Conservation (phyloP, 2,888 invertebrate genomes). For the Dolomedes plantarius region DNA sequence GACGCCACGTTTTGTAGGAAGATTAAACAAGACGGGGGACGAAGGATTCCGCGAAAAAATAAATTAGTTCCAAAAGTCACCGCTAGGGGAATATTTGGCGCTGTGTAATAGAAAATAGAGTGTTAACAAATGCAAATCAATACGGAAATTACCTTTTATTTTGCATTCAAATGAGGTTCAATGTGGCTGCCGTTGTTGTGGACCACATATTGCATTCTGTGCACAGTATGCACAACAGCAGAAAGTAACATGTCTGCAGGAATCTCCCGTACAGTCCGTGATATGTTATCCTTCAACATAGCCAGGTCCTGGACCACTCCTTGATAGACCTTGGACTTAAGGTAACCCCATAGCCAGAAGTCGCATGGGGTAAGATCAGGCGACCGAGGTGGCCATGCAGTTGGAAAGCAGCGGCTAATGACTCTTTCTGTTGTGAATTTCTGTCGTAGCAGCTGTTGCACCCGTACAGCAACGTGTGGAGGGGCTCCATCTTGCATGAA, state of each 20-base stretch:
- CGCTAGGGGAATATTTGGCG: not conserved
- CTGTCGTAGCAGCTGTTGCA: constrained; percentile 18
- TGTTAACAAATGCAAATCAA: not conserved
- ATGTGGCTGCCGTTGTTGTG: not conserved
- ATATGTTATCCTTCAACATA: constrained; percentile 16
- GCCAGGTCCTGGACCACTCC: not conserved
- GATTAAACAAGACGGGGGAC: not conserved
- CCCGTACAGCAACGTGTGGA: constrained; percentile 30
- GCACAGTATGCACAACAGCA: not conserved
- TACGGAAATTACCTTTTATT: constrained; percentile 4
- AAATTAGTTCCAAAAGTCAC: not conserved
- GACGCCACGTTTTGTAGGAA: too few species aligned
- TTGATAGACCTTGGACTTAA: constrained; percentile 4
- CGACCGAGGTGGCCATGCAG: constrained; percentile 32
- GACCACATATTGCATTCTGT: constrained; percentile 19
- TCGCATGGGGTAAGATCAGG: too few species aligned
- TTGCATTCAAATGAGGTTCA: not conserved
- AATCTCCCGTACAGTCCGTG: constrained; percentile 10
- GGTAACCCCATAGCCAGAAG: constrained; percentile 21
- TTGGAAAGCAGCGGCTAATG: constrained; percentile 17
- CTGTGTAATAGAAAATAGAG: not conserved
- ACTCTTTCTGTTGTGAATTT: constrained; percentile 18
- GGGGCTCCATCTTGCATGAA: constrained; percentile 31
- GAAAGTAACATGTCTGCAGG: not conserved
- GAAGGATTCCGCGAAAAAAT: not conserved